Evolutionary conservation across 1,140 invertebrate species (phyloP).

Genomic region (Camponotus pennsylvanicus): DNA sequence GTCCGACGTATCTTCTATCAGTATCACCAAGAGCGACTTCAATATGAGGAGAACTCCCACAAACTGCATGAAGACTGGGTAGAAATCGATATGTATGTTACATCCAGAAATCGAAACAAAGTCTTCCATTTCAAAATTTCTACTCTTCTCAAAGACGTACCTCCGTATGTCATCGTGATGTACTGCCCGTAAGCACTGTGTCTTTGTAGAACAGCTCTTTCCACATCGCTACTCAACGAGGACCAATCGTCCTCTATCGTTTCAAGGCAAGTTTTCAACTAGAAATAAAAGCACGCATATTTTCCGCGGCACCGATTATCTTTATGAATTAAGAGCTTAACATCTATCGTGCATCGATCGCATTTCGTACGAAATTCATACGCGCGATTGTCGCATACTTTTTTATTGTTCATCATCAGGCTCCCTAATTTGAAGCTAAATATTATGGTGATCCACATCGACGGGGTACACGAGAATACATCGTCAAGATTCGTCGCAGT

Average conservation of each 20-base stretch:
- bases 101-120: not conserved
- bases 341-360: not conserved
- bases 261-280: conserved; percentile 33
- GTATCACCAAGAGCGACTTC: conserved; percentile 1
- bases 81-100: conserved; percentile 5
- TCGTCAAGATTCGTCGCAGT: conserved; percentile 20
- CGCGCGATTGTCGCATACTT: conserved; percentile 3
- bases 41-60: conserved; percentile 23
- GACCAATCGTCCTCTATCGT: conserved; percentile 30
- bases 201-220: not conserved
- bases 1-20: conserved; percentile 12
- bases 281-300: not conserved
- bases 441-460: conserved; percentile 47
- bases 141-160: not conserved
- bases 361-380: not conserved
- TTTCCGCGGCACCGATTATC: not conserved
- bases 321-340: not conserved
- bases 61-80: conserved; percentile 24
- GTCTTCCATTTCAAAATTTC: not conserved
- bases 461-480: conserved; percentile 35
- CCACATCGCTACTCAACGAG: not conserved
- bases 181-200: conserved; percentile 3
- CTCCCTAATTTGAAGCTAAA: conserved; percentile 42
- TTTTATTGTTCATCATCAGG: conserved; percentile 24
- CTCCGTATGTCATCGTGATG: conserved; percentile 15